A percentile compares a stretch with the other conserved stretches of the same genome.
These are phyloP conservation scores for Cassiopea xamachana DNA, from an alignment of 30 jellyfish, hydroid and myxozoan species.

Conservation along the genomic window DNA sequence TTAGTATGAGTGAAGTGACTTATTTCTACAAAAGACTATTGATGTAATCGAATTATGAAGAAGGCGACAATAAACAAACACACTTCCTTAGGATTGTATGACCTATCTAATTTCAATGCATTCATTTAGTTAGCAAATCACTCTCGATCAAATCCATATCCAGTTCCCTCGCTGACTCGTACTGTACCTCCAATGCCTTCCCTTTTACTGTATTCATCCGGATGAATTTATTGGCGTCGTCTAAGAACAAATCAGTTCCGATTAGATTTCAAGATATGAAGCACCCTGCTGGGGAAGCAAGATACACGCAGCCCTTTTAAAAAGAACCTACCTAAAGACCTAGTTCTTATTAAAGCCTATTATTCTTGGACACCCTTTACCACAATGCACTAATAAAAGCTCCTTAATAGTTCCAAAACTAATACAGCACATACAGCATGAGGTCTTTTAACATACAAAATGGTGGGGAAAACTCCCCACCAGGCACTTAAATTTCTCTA, in stretches of 20 bases:
- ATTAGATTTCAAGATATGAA: background rate
- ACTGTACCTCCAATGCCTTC: slow-evolving; percentile 79
- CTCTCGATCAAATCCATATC: slow-evolving; percentile 71
- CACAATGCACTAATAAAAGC: background rate
- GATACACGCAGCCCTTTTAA: background rate
- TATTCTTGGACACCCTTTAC: background rate
- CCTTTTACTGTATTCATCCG: slow-evolving; percentile 72
- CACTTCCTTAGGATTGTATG: background rate
- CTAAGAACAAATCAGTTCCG: slow-evolving; percentile 44
- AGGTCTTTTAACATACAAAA: background rate
- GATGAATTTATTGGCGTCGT: slow-evolving; percentile 86
- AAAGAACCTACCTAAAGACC: background rate
- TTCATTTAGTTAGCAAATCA: slow-evolving; percentile 3
- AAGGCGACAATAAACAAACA: background rate
- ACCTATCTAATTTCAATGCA: background rate
- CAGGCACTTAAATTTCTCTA: background rate
- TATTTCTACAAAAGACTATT: background rate
- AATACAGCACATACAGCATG: background rate
- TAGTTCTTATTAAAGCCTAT: background rate
- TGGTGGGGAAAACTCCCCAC: background rate
- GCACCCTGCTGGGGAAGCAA: background rate
- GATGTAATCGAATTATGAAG: background rate
- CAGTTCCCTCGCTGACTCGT: slow-evolving; percentile 77
- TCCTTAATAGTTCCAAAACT: background rate
- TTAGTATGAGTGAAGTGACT: too few species aligned